These are phyloP conservation scores for Discoglossus pictus DNA, from an alignment of 2,797 vertebrate genomes.

Conservation along the genomic window DNA sequence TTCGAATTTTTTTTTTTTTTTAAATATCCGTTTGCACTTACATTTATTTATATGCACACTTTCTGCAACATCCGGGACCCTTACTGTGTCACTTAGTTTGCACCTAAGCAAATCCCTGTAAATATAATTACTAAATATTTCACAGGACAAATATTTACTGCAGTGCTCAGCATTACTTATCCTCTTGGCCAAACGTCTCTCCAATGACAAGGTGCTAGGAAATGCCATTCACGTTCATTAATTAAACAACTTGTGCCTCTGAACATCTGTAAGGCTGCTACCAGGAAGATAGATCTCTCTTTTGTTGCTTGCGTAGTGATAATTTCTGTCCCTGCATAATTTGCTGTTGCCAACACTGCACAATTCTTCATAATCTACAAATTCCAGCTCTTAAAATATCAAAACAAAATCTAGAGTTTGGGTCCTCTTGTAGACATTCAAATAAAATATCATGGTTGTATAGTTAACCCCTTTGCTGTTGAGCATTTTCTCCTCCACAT, in stretches of 20 bases:
- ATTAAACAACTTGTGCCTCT: constrained; percentile 62
- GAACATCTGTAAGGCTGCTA: constrained; percentile 61
- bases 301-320: constrained; percentile 57
- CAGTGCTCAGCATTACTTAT: constrained; percentile 43
- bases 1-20: too few species aligned
- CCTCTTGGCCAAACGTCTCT: constrained; percentile 46
- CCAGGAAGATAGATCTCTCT: constrained; percentile 56
- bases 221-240: constrained; percentile 60
- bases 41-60: too few species aligned
- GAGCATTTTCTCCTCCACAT: too few species aligned
- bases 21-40: too few species aligned
- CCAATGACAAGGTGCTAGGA: constrained; percentile 58
- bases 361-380: constrained; percentile 58
- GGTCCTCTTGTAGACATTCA: constrained; percentile 14
- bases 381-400: constrained; percentile 49
- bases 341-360: constrained; percentile 61
- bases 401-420: constrained; percentile 21
- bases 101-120: constrained; percentile 28
- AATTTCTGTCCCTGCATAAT: constrained; percentile 64
- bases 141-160: constrained; percentile 38
- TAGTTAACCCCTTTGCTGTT: too few species aligned
- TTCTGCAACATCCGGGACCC: too few species aligned
- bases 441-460: too few species aligned
- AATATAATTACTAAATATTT: constrained; percentile 28
- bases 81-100: too few species aligned